Conservation (phyloP, 2,797 vertebrate genomes). For the Pygocentrus nattereri region DNA sequence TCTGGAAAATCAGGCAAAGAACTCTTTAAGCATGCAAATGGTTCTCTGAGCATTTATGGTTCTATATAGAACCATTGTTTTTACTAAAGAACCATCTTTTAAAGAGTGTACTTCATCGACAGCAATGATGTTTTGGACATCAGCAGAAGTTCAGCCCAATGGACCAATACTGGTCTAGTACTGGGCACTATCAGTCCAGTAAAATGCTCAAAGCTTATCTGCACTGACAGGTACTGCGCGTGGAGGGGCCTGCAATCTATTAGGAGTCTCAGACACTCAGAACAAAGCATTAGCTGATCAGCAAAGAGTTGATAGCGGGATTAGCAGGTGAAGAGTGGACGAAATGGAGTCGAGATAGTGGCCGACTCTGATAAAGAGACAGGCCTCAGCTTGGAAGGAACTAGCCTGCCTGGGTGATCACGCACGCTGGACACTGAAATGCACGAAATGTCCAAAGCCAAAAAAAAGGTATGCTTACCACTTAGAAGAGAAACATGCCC, state of each 20-base stretch:
- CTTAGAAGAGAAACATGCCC: too few relatives aligned
- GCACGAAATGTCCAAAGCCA: too few relatives aligned
- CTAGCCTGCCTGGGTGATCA: slow-evolving; percentile 18
- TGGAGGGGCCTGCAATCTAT: not conserved
- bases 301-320: slow-evolving; percentile 18
- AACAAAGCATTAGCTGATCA: slow-evolving; percentile 34
- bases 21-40: too few relatives aligned
- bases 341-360: slow-evolving; percentile 46
- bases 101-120: too few relatives aligned
- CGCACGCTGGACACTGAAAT: not conserved
- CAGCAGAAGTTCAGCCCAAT: too few relatives aligned
- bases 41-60: too few relatives aligned
- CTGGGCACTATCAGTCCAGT: not conserved
- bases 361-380: slow-evolving; percentile 24
- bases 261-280: slow-evolving; percentile 9
- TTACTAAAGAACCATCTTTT: too few relatives aligned
- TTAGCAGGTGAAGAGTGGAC: slow-evolving; percentile 30
- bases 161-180: not conserved
- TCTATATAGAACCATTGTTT: too few relatives aligned
- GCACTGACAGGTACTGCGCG: not conserved
- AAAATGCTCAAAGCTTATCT: not conserved
- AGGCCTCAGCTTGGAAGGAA: slow-evolving; percentile 16
- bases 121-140: too few relatives aligned
- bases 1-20: too few relatives aligned
- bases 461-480: too few relatives aligned